Conservation (phyloP, 2,888 invertebrate species). For the Brenthis daphne region DNA sequence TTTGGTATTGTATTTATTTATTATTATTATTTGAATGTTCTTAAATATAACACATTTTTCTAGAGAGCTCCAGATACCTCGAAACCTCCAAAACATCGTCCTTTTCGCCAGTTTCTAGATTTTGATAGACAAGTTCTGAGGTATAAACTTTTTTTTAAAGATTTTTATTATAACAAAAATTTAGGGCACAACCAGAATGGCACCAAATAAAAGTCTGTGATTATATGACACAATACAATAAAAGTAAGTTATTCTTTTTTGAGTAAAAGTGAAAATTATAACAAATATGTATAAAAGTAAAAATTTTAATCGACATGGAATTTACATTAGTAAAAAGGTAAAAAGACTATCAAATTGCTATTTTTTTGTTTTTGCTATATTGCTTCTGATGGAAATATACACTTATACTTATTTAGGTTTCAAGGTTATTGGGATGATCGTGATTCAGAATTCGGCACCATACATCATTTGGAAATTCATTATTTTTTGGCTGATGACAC, state of each 20-base stretch:
- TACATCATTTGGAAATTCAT: constrained; percentile 90
- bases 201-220: too few species aligned
- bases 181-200: too few species aligned
- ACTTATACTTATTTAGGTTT: constrained; percentile 78
- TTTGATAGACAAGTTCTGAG: constrained; percentile 87
- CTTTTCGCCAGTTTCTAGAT: constrained; percentile 90
- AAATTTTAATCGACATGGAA: too few species aligned
- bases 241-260: too few species aligned
- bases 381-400: too few species aligned
- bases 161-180: not conserved
- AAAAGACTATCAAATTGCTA: too few species aligned
- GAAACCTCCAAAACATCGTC: constrained; percentile 78
- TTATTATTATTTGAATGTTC: not conserved
- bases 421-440: constrained; percentile 95
- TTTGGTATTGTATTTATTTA: not conserved
- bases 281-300: too few species aligned
- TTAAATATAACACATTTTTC: constrained; percentile 48
- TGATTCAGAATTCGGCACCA: constrained; percentile 87
- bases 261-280: too few species aligned
- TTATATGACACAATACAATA: too few species aligned
- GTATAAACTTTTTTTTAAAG: constrained; percentile 46
- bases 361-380: too few species aligned
- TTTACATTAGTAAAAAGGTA: too few species aligned
- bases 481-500: constrained; percentile 95
- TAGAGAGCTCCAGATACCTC: constrained; percentile 56